These are phyloP conservation scores for Arbacia lixula DNA, from an alignment of 53 echinoderm and acorn worm genomes.

Conservation along the genomic window DNA sequence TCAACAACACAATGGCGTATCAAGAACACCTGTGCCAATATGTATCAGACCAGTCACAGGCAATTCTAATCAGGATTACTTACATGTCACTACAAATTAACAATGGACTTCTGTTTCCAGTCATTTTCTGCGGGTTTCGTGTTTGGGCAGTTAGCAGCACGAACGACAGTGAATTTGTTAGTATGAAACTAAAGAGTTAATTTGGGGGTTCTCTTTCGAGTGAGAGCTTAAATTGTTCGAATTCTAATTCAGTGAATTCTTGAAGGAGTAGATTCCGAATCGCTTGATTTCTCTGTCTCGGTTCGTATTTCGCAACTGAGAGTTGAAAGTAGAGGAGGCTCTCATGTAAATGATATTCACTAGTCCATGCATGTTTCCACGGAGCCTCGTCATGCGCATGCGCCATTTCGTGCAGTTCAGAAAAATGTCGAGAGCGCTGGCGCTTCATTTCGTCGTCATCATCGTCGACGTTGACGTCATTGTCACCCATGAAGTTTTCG, in stretches of 20 bases:
- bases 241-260: slow-evolving; percentile 57
- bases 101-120: background rate
- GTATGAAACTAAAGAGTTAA: background rate
- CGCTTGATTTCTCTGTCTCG: background rate
- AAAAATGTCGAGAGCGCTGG: slow-evolving; percentile 37
- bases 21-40: too few relatives aligned
- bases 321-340: slow-evolving; percentile 75
- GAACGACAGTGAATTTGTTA: too few relatives aligned
- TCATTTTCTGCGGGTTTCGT: background rate
- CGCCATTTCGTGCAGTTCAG: slow-evolving; percentile 43
- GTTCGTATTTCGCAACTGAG: slow-evolving; percentile 72
- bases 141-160: too few relatives aligned
- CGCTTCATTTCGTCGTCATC: background rate
- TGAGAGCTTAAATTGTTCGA: slow-evolving; percentile 66
- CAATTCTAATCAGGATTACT: too few relatives aligned
- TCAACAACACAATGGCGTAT: too few relatives aligned
- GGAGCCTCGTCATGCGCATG: slow-evolving; percentile 31
- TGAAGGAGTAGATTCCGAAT: slow-evolving; percentile 66
- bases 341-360: slow-evolving; percentile 66
- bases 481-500: slow-evolving; percentile 27
- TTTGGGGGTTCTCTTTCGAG: slow-evolving; percentile 69
- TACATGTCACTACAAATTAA: too few relatives aligned
- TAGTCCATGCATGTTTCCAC: slow-evolving; percentile 35
- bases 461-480: background rate
- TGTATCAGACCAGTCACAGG: too few relatives aligned